Percentiles rank a stretch among this genome's conserved stretches.
Conservation (phyloP, 2,888 invertebrate genomes). For the Cheilosia soror region DNA sequence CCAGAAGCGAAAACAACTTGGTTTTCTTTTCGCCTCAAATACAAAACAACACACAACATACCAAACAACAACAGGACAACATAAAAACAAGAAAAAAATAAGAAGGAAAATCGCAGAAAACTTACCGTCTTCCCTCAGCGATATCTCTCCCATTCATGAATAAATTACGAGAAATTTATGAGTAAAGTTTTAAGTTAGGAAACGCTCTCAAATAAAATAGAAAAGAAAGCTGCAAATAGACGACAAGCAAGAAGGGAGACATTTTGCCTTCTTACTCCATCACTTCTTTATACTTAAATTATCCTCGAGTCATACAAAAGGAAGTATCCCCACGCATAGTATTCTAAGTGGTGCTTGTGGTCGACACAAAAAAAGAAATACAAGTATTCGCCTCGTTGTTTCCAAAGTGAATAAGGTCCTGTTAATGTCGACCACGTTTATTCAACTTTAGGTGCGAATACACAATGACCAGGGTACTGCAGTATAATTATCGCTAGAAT, state of each 20-base stretch:
- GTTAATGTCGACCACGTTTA: constrained; percentile 27
- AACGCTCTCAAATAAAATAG: constrained; percentile 29
- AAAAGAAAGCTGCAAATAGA: background rate
- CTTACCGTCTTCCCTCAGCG: constrained; percentile 46
- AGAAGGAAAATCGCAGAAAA: constrained; percentile 27
- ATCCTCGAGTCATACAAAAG: constrained; percentile 44
- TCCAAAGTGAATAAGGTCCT: constrained; percentile 29
- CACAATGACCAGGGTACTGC: constrained; percentile 25
- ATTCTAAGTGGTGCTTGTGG: background rate
- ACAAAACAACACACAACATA: constrained; percentile 53
- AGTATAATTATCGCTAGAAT: constrained; percentile 15
- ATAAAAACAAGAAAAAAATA: constrained; percentile 67
- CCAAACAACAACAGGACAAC: constrained; percentile 69
- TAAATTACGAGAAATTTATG: constrained; percentile 74
- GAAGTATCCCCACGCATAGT: background rate
- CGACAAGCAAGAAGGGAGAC: background rate
- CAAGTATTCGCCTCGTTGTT: constrained; percentile 3
- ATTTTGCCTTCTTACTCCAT: constrained; percentile 16
- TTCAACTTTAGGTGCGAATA: constrained; percentile 4
- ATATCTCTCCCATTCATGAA: constrained; percentile 70
- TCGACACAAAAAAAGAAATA: background rate
- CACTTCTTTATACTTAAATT: constrained; percentile 59
- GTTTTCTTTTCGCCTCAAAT: constrained; percentile 4
- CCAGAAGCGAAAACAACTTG: constrained; percentile 38
- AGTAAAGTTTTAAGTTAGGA: constrained; percentile 64